phyloP scores from a whole-genome alignment of 2,888 invertebrate genomes.

The Acanthopleura granulata region DNA sequence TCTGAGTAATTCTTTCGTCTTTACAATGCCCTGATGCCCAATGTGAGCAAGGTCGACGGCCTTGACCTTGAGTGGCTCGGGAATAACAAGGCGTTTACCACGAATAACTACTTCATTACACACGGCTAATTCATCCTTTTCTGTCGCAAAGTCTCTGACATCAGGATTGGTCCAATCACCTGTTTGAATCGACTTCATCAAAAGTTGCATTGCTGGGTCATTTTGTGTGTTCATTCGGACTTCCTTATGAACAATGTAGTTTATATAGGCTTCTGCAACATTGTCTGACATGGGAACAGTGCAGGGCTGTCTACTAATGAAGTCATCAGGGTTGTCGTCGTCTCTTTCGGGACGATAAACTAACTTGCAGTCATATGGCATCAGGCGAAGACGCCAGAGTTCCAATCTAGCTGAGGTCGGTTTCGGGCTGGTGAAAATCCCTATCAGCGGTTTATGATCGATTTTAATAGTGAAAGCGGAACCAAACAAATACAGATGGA shows the following conservation, averaged over 20 bases:
- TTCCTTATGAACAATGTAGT: neutral
- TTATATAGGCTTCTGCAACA: no score
- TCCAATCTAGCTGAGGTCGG: no score
- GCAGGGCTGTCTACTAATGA: no score
- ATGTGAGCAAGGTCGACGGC: constrained; percentile 27
- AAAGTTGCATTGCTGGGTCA: neutral
- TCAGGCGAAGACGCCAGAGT: no score
- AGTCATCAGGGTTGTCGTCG: no score
- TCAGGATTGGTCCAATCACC: constrained; percentile 10
- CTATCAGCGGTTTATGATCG: no score
- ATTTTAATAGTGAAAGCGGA: no score
- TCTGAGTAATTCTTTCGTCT: constrained; percentile 28
- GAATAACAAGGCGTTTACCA: constrained; percentile 23
- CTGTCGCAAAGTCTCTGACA: neutral
- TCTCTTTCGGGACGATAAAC: no score
- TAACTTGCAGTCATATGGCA: no score
- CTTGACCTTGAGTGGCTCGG: constrained; percentile 17
- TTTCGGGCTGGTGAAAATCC: no score
- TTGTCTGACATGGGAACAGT: no score
- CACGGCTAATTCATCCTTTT: neutral
- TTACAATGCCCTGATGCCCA: constrained; percentile 31
- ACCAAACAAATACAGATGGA: constrained; percentile 30
- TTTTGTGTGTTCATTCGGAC: neutral
- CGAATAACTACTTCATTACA: constrained; percentile 22
- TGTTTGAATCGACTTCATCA: constrained; percentile 2